Percentiles rank a stretch among this genome's conserved stretches.
These are phyloP conservation scores for Lophotriccus pileatus DNA, from an alignment of 2,797 vertebrate species.

Conservation along the genomic window DNA sequence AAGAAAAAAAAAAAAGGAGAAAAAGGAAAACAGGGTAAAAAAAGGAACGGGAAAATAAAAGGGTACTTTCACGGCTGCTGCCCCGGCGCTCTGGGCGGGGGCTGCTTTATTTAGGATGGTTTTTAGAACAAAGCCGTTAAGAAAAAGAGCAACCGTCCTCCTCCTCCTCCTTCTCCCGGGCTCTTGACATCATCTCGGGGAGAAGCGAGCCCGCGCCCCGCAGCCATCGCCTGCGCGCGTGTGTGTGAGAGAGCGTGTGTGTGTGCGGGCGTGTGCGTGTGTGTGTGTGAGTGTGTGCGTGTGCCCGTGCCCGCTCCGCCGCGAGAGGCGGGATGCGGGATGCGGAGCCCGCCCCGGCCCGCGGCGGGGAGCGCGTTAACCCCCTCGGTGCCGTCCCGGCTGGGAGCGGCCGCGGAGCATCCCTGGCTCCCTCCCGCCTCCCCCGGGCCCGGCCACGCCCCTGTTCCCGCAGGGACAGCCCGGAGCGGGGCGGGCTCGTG, in stretches of 20 bases:
- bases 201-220: conserved; percentile 28
- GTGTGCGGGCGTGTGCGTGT: background rate
- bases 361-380: conserved; percentile 19
- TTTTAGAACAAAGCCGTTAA: conserved; percentile 50
- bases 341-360: background rate
- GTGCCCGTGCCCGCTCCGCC: background rate
- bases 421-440: background rate
- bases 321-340: background rate
- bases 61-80: background rate
- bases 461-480: background rate
- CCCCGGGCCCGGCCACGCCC: conserved; percentile 4
- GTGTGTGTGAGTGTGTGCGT: background rate
- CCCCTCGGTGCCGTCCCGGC: background rate
- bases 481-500: background rate
- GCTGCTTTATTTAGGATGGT: conserved; percentile 42
- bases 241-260: background rate
- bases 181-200: conserved; percentile 32
- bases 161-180: conserved; percentile 35
- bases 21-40: background rate
- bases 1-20: too few relatives aligned
- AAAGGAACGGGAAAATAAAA: background rate
- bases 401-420: background rate
- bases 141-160: conserved; percentile 33
- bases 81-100: background rate
- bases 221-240: background rate